A percentile compares a stretch with the other conserved stretches of the same genome.
These are phyloP conservation scores for Itoplectis maculator DNA, from an alignment of 2,888 invertebrate species.

Conservation along the genomic window DNA sequence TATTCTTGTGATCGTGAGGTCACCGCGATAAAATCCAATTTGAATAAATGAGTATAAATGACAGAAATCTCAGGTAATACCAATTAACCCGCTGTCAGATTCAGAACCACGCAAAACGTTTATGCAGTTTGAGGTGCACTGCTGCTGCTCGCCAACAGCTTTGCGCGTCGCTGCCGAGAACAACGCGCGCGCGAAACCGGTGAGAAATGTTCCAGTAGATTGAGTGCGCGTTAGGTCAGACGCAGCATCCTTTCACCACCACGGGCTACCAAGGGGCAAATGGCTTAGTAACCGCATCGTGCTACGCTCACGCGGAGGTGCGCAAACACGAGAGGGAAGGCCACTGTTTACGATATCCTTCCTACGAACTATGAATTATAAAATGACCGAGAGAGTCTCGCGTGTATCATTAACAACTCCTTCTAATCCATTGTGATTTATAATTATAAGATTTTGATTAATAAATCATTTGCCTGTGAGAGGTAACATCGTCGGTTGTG, in stretches of 20 bases:
- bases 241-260: conserved; percentile 14
- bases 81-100: conserved; percentile 7
- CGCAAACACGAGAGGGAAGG: conserved; percentile 6
- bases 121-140: conserved; percentile 2
- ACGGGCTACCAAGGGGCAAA: not conserved
- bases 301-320: not conserved
- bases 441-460: conserved; percentile 27
- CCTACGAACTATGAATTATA: conserved; percentile 31
- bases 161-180: conserved; percentile 3
- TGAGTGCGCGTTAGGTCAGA: conserved; percentile 44
- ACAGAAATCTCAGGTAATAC: not conserved
- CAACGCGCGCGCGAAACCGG: not conserved
- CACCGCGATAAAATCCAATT: not conserved
- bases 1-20: not conserved
- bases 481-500: not conserved
- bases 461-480: conserved; percentile 20
- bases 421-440: conserved; percentile 17
- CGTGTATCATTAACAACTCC: conserved; percentile 24
- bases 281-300: conserved; percentile 10
- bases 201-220: conserved; percentile 58
- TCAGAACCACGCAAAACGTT: not conserved
- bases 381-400: not conserved
- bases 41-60: not conserved
- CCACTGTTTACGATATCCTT: conserved; percentile 18
- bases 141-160: conserved; percentile 1